These are phyloP conservation scores for Glyptemys insculpta DNA, from an alignment of 2,797 vertebrate species.

Conservation along the genomic window DNA sequence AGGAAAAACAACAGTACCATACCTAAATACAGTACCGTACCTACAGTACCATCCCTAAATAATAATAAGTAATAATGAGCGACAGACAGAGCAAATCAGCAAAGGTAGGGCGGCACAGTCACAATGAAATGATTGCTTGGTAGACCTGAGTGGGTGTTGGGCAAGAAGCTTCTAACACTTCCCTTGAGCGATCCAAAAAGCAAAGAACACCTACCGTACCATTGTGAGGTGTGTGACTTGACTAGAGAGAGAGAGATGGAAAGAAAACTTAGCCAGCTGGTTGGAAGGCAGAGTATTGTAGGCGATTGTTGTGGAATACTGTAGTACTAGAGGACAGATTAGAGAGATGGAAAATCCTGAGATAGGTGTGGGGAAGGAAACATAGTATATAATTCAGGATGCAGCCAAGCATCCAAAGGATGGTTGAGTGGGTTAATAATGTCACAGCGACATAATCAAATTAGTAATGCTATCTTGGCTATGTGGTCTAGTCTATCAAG, in stretches of 20 bases:
- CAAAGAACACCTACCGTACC: background rate
- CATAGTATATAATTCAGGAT: constrained; percentile 40
- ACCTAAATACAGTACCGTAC: too few relatives aligned
- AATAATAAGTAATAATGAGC: background rate
- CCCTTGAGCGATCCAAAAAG: background rate
- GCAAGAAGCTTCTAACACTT: background rate
- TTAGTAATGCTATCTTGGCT: constrained; percentile 65
- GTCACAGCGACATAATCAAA: constrained; percentile 70
- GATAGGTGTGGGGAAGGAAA: constrained; percentile 36
- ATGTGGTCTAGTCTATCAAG: constrained; percentile 48
- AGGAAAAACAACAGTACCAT: background rate
- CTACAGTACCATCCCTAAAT: too few relatives aligned
- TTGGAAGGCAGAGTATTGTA: constrained; percentile 34
- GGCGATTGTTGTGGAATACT: constrained; percentile 52
- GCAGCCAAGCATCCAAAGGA: constrained; percentile 54
- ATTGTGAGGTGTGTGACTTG: constrained; percentile 28
- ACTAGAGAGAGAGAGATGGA: constrained; percentile 39
- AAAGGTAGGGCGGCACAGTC: constrained; percentile 46
- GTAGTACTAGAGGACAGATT: constrained; percentile 22
- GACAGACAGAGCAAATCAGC: constrained; percentile 38
- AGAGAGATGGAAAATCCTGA: constrained; percentile 43
- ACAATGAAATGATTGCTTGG: constrained; percentile 16
- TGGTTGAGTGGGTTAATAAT: constrained; percentile 73
- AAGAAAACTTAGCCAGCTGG: background rate
- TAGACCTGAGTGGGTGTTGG: background rate